phyloP scores from a whole-genome alignment of 35 echinoderm and acorn worm species.

The Lytechinus variegatus region DNA sequence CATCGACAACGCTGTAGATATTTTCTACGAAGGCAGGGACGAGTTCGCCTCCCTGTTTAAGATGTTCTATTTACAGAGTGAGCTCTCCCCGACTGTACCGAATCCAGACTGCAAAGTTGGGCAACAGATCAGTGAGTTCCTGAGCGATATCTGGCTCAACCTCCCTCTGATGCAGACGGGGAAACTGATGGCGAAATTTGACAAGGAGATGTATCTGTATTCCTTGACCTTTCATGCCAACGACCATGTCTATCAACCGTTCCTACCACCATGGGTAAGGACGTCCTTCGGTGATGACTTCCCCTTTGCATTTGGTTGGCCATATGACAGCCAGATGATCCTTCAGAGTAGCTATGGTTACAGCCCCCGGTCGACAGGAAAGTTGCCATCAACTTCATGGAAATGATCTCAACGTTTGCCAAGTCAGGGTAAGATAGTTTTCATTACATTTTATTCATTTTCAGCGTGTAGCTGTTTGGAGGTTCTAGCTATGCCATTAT shows the following conservation, averaged over 20 bases:
- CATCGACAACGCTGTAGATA: neutral
- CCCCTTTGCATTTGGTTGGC: constrained; percentile 15
- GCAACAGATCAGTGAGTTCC: constrained; percentile 27
- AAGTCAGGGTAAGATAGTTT: neutral
- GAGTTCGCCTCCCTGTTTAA: constrained; percentile 10
- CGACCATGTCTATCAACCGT: neutral
- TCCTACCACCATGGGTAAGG: constrained; percentile 7
- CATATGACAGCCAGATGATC: neutral
- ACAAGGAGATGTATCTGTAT: constrained; percentile 33
- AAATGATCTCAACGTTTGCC: constrained; percentile 45
- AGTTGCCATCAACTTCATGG: constrained; percentile 30
- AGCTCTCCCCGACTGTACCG: neutral
- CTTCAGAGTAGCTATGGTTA: neutral
- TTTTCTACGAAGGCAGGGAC: neutral
- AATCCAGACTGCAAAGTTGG: constrained; percentile 10
- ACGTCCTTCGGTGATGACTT: constrained; percentile 26
- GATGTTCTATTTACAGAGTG: neutral
- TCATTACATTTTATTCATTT: too few relatives aligned
- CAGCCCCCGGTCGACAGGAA: neutral
- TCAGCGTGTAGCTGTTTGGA: too few relatives aligned
- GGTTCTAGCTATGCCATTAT: too few relatives aligned
- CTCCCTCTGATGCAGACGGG: neutral
- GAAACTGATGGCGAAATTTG: neutral
- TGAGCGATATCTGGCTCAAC: neutral
- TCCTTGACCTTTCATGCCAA: neutral